Conservation (phyloP, 2,113 vertebrate species). For the Heteronetta atricapilla region DNA sequence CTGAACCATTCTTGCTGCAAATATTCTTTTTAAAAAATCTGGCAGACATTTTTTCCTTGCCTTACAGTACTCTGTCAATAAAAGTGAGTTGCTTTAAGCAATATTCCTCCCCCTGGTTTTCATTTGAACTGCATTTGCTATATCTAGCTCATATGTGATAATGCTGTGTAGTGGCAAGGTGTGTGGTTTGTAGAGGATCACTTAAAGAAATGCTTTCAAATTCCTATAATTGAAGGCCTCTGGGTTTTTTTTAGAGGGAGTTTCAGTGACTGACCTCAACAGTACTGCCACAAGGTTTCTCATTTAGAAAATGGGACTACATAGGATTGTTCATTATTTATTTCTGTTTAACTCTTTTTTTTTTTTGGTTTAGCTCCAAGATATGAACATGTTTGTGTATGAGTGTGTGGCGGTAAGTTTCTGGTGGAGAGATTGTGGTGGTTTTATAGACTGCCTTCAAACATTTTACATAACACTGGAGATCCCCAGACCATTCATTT, state of each 20-base stretch:
- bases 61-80: constrained; percentile 65
- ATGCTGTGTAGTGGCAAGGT: background rate
- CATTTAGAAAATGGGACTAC: background rate
- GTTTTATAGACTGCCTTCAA: background rate
- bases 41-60: constrained; percentile 66
- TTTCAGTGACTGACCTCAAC: background rate
- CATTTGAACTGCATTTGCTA: background rate
- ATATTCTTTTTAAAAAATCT: constrained; percentile 54
- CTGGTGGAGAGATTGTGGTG: background rate
- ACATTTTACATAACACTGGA: background rate
- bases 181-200: background rate
- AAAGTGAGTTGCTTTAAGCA: constrained; percentile 68
- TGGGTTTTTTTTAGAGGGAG: background rate
- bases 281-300: background rate
- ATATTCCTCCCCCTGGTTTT: constrained; percentile 18
- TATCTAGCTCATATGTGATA: background rate
- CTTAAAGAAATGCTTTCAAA: background rate
- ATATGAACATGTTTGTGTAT: background rate
- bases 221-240: background rate
- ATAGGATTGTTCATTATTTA: background rate
- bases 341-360: background rate
- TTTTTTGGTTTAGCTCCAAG: background rate
- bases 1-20: constrained; percentile 52
- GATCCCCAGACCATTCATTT: background rate
- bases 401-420: background rate